A percentile compares a stretch with the other conserved stretches of the same genome.
These are phyloP conservation scores for Scaeva pyrastri DNA, from an alignment of 2,888 invertebrate genomes.

Conservation along the genomic window DNA sequence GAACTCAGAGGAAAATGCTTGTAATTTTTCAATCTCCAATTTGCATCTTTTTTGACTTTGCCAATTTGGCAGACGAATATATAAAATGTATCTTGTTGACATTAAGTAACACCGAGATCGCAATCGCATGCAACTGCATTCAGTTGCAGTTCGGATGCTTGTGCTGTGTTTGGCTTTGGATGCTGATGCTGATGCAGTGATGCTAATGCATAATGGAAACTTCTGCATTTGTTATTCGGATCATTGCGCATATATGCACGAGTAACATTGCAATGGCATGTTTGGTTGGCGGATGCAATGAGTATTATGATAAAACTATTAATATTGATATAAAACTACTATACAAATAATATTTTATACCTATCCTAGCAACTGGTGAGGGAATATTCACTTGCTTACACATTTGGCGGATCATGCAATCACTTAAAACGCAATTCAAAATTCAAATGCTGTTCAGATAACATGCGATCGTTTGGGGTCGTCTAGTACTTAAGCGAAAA, in stretches of 20 bases:
- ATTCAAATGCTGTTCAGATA: conserved; percentile 43
- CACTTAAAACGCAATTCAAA: conserved; percentile 52
- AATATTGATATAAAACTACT: conserved; percentile 28
- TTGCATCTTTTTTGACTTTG: conserved; percentile 44
- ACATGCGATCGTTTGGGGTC: conserved; percentile 54
- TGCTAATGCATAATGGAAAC: conserved; percentile 29
- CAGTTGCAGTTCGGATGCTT: background rate
- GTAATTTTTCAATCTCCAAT: conserved; percentile 33
- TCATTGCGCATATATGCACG: conserved; percentile 17
- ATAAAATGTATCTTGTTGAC: conserved; percentile 48
- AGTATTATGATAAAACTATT: conserved; percentile 54
- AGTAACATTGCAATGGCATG: conserved; percentile 13
- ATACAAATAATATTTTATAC: background rate
- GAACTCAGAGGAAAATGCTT: background rate
- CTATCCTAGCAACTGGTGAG: conserved; percentile 20
- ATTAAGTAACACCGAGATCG: conserved; percentile 37
- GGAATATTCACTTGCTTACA: conserved; percentile 43
- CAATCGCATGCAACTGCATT: background rate
- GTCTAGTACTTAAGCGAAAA: conserved; percentile 12
- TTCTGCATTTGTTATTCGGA: conserved; percentile 39
- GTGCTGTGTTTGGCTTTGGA: no score
- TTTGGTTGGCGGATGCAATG: conserved; percentile 46
- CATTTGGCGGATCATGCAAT: conserved; percentile 62
- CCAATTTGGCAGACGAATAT: conserved; percentile 70
- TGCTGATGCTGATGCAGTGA: background rate